Percentiles rank a stretch among this genome's conserved stretches.
These are phyloP conservation scores for Adelognathus sp. DNA, from an alignment of 2,888 invertebrate species.

Conservation along the genomic window DNA sequence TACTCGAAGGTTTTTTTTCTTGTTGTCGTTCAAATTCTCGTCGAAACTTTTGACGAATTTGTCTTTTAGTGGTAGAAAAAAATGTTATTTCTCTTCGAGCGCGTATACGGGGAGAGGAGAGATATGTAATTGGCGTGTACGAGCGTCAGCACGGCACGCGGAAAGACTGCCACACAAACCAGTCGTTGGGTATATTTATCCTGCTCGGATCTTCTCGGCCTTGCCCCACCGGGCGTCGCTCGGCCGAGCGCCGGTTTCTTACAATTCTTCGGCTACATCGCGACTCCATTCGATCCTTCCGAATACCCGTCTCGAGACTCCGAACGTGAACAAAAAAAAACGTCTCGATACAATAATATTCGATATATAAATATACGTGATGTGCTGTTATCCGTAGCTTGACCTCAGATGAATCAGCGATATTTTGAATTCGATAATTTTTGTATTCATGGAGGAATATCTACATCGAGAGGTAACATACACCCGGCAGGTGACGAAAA, in stretches of 20 bases:
- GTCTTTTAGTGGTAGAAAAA: not conserved
- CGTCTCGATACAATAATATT: too few species aligned
- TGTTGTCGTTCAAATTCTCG: too few species aligned
- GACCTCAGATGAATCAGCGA: too few species aligned
- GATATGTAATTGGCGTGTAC: not conserved
- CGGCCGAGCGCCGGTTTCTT: conserved; percentile 7
- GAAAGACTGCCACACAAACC: conserved; percentile 35
- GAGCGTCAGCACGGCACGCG: conserved; percentile 28
- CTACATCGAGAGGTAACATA: too few species aligned
- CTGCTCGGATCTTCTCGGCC: conserved; percentile 38
- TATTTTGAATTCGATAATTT: too few species aligned
- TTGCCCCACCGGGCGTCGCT: conserved; percentile 31
- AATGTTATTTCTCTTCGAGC: not conserved
- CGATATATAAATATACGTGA: too few species aligned
- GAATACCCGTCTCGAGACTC: too few species aligned
- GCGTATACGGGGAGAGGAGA: not conserved
- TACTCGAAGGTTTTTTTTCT: not conserved
- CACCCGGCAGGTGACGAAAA: too few species aligned
- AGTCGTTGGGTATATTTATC: conserved; percentile 53
- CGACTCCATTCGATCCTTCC: not conserved
- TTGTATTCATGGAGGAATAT: too few species aligned
- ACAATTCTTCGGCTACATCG: not conserved
- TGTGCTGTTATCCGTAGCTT: too few species aligned
- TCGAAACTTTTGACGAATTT: not conserved
- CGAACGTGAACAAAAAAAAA: too few species aligned